Evolutionary conservation across 2,888 invertebrate genomes (phyloP), one percentile per base, ranked within the genome.

Genomic region (Oscheius onirici): DNA sequence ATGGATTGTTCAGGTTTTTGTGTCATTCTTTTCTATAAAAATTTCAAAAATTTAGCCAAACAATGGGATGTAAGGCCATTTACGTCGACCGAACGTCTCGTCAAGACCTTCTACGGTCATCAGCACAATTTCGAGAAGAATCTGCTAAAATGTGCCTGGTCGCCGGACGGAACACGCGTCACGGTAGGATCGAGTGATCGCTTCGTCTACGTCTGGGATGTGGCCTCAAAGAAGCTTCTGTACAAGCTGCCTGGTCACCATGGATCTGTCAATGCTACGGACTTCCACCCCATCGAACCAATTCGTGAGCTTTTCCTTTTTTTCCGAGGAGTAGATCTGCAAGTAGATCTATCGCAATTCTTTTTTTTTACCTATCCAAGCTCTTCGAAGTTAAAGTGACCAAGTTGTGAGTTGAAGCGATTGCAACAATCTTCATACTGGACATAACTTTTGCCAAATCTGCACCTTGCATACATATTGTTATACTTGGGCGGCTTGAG

Each of bases 51-150:
- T 87, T 73, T 81, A 89, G 90, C 97, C 41, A 91, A 97, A 71
- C 94, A 97, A 84, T 99, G 97, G 97, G 97, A 99, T 89, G 92
- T 97, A 66, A 91, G 97, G 28, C 95, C 97, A 0, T 97, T 94
- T 90, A 95, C 95, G 1, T 94, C 95, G 0, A 91, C 92, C 46
- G 40, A 70, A 6, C 91, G 97, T 78, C 96, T 96, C 89, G 93
- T 95, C 0, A 95, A 95, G 89, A 92, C 67, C 11, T 91, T 95
- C 79, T 92, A 92, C 13, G 95, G 97, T 0, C 96, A 97, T 90
- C 94, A 95, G 85, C 97, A 97, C 89, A 97, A 95, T 90, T 97
- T 96, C 89, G 97, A 97, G 90, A 95, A 95, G 90, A 99, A 99
- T 90, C 91, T 99, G 72, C 89, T 99, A 70, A 91, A 94, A 20